Conservation (phyloP, 2,888 invertebrate species). For the Mactromeris polynyma region DNA sequence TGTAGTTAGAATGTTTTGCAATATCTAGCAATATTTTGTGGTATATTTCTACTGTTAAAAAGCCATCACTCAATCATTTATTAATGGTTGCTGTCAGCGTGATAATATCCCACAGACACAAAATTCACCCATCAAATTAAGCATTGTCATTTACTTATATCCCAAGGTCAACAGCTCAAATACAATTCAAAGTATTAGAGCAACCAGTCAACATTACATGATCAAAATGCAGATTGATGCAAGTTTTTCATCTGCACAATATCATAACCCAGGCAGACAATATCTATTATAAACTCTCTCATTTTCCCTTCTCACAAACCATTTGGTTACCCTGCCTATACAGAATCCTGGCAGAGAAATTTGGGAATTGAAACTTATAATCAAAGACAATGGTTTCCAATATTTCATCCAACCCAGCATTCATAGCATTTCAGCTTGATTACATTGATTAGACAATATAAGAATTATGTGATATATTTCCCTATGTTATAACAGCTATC, state of each 20-base stretch:
- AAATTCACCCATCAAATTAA: slow-evolving; percentile 14
- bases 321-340: not conserved
- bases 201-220: not conserved
- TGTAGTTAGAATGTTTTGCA: not conserved
- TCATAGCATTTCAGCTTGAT: slow-evolving; percentile 8
- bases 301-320: not conserved
- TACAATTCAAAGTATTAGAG: not conserved
- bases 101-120: not conserved
- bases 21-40: not conserved
- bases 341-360: slow-evolving; percentile 3
- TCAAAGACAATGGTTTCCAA: slow-evolving; percentile 16
- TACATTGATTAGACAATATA: slow-evolving; percentile 28
- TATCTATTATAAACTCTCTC: slow-evolving; percentile 6
- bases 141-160: not conserved
- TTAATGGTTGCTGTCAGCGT: not conserved
- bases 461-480: slow-evolving; percentile 22
- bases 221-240: not conserved
- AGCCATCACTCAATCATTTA: slow-evolving; percentile 5
- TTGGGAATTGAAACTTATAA: not conserved
- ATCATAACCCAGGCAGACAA: not conserved
- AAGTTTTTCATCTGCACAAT: not conserved
- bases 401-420: slow-evolving; percentile 6
- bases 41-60: not conserved
- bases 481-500: not conserved
- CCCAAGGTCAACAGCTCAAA: not conserved